phyloP scores from a whole-genome alignment of 1,140 invertebrate genomes.

The Amphibalanus amphitrite region DNA sequence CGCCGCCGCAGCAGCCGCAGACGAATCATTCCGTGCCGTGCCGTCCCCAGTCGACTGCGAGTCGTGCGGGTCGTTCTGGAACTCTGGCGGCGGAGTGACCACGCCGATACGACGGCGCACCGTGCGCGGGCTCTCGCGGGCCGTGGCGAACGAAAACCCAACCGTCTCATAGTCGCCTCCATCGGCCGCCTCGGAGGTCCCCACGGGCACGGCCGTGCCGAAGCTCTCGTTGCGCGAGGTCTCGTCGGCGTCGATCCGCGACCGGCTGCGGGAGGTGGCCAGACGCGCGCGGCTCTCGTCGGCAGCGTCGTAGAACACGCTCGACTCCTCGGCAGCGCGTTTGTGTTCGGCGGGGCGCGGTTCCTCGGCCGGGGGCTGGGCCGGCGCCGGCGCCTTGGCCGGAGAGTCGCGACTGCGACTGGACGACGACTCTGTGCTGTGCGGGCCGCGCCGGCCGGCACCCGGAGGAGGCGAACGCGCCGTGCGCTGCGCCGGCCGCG shows the following conservation, averaged over 20 bases:
- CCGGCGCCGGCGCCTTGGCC: not conserved
- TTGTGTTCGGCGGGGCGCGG: no score
- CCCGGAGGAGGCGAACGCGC: not conserved
- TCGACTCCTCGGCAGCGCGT: not conserved
- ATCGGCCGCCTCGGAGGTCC: not conserved
- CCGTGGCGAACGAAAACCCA: slow-evolving; percentile 6
- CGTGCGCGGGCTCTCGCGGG: slow-evolving; percentile 13
- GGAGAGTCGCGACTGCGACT: not conserved
- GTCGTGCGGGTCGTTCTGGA: slow-evolving; percentile 19
- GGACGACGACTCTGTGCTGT: not conserved
- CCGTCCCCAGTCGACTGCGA: slow-evolving; percentile 14
- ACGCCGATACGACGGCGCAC: slow-evolving; percentile 16
- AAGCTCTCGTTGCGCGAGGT: not conserved
- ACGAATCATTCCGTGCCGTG: slow-evolving; percentile 14
- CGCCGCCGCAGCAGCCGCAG: slow-evolving; percentile 17
- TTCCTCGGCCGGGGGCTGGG: not conserved
- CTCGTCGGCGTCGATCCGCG: not conserved
- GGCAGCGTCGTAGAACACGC: not conserved
- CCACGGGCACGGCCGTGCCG: not conserved
- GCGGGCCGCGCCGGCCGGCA: no score
- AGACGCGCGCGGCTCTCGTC: not conserved
- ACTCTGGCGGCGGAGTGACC: slow-evolving; percentile 17
- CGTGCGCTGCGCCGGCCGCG: no score
- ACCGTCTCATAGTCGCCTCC: not conserved
- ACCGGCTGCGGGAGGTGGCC: not conserved